Percentiles rank a stretch among this genome's conserved stretches.
phyloP scores from a whole-genome alignment of 2,113 vertebrate genomes.

The Steatornis caripensis region DNA sequence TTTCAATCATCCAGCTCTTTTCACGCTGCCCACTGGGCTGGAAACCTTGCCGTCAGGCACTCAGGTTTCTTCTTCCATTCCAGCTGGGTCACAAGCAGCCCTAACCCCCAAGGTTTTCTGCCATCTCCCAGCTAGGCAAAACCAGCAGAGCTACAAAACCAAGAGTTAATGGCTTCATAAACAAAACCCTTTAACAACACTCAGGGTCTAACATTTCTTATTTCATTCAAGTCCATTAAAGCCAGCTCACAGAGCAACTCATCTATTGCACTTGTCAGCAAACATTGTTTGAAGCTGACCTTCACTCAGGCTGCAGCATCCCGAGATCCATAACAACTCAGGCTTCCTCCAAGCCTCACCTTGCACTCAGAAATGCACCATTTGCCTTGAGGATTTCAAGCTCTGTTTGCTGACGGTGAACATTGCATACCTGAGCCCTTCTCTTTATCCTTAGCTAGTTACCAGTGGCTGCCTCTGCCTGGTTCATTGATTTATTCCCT shows the following conservation, averaged over 20 bases:
- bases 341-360: neutral
- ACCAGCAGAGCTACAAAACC: neutral
- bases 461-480: neutral
- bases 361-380: neutral
- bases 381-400: neutral
- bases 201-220: neutral
- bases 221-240: slow-evolving; percentile 15
- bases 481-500: neutral
- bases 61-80: neutral
- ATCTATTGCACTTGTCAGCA: slow-evolving; percentile 4
- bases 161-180: neutral
- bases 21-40: neutral
- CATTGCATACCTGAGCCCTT: fast-evolving
- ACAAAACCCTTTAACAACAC: neutral
- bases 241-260: neutral
- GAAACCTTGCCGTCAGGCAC: neutral
- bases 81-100: neutral
- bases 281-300: neutral
- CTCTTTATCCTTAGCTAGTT: neutral
- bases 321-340: fast-evolving
- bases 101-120: neutral
- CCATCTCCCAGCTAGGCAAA: neutral
- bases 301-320: neutral
- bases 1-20: neutral
- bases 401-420: neutral